Evolutionary conservation across 2,888 invertebrate genomes (phyloP).

Genomic region (Pseudococcus viburni): DNA sequence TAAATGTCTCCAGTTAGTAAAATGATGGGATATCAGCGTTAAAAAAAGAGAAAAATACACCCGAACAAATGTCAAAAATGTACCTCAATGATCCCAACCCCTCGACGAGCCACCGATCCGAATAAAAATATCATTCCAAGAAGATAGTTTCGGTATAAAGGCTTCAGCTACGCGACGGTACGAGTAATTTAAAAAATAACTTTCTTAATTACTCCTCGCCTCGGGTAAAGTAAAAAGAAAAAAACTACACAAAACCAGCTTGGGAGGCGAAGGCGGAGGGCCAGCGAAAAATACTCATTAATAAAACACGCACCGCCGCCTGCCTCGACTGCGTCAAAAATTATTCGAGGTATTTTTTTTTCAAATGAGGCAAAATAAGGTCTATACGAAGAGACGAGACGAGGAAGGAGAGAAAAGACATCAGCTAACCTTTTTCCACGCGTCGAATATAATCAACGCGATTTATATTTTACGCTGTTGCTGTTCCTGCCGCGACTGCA

Average conservation of each 20-base stretch:
- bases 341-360: background rate
- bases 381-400: background rate
- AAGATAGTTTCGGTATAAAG: background rate
- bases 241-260: background rate
- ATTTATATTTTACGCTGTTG: slow-evolving; percentile 23
- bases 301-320: background rate
- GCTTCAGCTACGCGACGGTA: background rate
- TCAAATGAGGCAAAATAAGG: background rate
- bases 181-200: slow-evolving; percentile 31
- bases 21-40: background rate
- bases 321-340: background rate
- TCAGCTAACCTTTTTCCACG: slow-evolving; percentile 11
- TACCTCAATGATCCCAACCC: background rate
- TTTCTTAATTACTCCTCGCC: slow-evolving; percentile 40
- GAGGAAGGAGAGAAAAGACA: background rate
- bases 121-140: background rate
- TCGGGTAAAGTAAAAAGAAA: background rate
- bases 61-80: slow-evolving; percentile 24
- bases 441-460: slow-evolving; percentile 35
- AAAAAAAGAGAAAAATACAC: background rate
- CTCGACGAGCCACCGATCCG: background rate
- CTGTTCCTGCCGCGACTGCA: background rate
- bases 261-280: background rate
- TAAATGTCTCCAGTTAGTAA: background rate
- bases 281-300: background rate